phyloP scores from a whole-genome alignment of 2,797 vertebrate species.

The Lerista edwardsae region DNA sequence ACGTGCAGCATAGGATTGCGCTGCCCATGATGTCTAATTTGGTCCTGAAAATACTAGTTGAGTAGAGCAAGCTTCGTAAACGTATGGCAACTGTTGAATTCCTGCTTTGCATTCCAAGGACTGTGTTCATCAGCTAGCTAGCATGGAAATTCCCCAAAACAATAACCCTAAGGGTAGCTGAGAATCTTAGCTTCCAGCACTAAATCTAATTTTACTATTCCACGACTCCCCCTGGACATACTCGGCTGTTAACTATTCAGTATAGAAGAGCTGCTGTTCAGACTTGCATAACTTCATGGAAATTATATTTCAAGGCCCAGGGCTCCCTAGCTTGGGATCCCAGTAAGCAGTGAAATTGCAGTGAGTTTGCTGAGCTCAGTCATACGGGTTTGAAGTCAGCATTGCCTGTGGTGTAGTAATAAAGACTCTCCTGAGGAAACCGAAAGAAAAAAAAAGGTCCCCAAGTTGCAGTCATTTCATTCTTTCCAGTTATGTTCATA shows the following conservation, averaged over 20 bases:
- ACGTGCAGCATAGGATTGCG: no score
- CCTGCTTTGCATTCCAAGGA: constrained; percentile 24
- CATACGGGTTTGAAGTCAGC: constrained; percentile 7
- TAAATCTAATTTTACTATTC: constrained; percentile 18
- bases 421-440: constrained; percentile 18
- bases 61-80: constrained; percentile 19
- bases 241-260: neutral
- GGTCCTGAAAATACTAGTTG: constrained; percentile 34
- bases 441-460: neutral
- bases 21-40: constrained; percentile 32
- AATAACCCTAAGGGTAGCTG: neutral
- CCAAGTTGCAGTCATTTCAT: constrained; percentile 18
- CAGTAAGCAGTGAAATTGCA: constrained; percentile 15
- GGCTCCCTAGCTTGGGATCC: neutral
- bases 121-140: neutral
- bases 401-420: constrained; percentile 12
- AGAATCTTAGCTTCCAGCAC: constrained; percentile 21
- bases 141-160: neutral
- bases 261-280: neutral
- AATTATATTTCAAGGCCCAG: constrained; percentile 16
- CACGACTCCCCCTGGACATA: fast-evolving
- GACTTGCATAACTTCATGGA: neutral
- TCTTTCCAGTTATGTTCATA: constrained; percentile 17
- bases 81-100: neutral
- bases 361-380: constrained; percentile 10